Conservation (phyloP, 1,140 invertebrate species). For the Leptestheria dahalacensis region DNA sequence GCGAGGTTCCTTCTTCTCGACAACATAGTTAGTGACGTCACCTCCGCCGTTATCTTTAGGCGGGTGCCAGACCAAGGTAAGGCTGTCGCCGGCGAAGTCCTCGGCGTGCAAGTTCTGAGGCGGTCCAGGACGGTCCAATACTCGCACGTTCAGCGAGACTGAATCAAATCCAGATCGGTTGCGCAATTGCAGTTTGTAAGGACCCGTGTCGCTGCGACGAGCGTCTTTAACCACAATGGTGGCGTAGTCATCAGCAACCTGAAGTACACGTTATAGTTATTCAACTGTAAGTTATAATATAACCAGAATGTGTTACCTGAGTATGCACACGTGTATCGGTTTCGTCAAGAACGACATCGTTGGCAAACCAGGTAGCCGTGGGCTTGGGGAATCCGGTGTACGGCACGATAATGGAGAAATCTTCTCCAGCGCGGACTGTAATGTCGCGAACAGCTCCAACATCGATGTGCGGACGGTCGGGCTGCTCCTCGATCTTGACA, state of each 20-base stretch:
- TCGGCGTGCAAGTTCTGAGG: conserved; percentile 76
- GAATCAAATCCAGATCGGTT: conserved; percentile 91
- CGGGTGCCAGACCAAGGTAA: conserved; percentile 90
- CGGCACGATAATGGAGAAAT: conserved; percentile 89
- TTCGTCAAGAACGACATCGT: conserved; percentile 60
- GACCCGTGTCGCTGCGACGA: conserved; percentile 74
- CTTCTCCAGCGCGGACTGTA: conserved; percentile 88
- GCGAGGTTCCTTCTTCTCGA: conserved; percentile 80
- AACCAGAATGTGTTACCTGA: conserved; percentile 35
- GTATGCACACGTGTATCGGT: conserved; percentile 60
- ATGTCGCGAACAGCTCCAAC: conserved; percentile 84
- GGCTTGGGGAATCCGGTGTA: conserved; percentile 91
- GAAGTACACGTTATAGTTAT: too few relatives aligned
- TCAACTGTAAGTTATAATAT: too few relatives aligned
- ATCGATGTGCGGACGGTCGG: conserved; percentile 91
- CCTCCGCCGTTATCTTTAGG: conserved; percentile 91
- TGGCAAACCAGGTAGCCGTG: conserved; percentile 77
- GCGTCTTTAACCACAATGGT: conserved; percentile 82
- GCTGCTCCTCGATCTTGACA: conserved; percentile 82
- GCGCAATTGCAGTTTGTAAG: conserved; percentile 79
- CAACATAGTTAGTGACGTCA: conserved; percentile 87
- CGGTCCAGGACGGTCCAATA: conserved; percentile 74
- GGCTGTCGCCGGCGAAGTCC: conserved; percentile 86
- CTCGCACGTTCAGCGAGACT: conserved; percentile 81
- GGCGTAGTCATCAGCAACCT: conserved; percentile 69